A percentile compares a stretch with the other conserved stretches of the same genome.
Conservation (phyloP, 2,113 vertebrate genomes). For the Lagopus leucura region DNA sequence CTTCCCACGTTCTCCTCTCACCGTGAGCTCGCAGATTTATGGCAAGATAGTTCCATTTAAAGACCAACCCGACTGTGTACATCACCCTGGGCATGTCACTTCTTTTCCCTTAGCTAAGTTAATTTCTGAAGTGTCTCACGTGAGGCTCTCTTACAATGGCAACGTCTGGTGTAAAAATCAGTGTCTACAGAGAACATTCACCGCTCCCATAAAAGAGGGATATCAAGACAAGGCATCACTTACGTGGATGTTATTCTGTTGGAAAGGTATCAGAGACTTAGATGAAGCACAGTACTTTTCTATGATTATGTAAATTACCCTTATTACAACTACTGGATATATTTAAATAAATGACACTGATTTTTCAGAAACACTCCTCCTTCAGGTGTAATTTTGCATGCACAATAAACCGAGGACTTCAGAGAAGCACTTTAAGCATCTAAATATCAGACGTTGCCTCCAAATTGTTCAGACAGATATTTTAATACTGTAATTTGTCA, state of each 20-base stretch:
- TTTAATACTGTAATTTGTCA: slow-evolving; percentile 61
- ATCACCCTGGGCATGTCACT: neutral
- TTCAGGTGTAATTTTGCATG: slow-evolving; percentile 35
- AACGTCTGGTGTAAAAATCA: neutral
- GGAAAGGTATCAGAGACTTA: slow-evolving; percentile 18
- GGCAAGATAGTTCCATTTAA: neutral
- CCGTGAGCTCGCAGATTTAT: neutral
- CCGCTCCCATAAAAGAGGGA: neutral
- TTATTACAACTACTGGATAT: neutral
- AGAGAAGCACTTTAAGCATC: slow-evolving; percentile 31
- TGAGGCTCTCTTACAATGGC: neutral
- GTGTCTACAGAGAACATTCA: neutral
- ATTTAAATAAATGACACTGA: slow-evolving; percentile 26
- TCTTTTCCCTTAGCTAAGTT: neutral
- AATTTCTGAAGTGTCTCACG: neutral
- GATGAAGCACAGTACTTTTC: neutral
- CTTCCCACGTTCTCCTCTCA: neutral
- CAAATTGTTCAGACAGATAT: slow-evolving; percentile 51
- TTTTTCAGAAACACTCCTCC: slow-evolving; percentile 36
- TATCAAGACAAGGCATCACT: neutral
- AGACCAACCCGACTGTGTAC: neutral
- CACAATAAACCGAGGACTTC: slow-evolving; percentile 55
- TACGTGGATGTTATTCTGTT: neutral
- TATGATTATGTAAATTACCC: slow-evolving; percentile 34
- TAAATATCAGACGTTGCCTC: slow-evolving; percentile 48